Percentiles rank a stretch among this genome's conserved stretches.
Conservation (phyloP, 2,113 vertebrate genomes). For the Plotosus lineatus region DNA sequence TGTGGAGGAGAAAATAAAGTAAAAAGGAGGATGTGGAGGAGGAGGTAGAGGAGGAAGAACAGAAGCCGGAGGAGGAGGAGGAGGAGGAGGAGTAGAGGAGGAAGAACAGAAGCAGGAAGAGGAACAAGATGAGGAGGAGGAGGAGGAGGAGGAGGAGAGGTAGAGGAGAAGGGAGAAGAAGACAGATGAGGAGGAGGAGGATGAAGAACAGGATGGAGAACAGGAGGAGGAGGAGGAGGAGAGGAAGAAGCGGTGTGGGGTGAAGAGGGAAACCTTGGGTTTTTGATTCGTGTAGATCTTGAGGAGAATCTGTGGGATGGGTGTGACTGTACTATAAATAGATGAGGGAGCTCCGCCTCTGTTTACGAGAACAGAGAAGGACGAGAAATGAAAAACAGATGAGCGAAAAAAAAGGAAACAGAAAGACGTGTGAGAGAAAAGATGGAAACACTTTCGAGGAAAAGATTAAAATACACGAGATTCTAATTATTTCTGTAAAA, state of each 20-base stretch:
- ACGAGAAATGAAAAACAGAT: conserved; percentile 26
- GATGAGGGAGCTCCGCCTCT: neutral
- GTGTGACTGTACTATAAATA: neutral
- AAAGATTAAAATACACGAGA: neutral
- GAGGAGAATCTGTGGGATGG: conserved; percentile 16
- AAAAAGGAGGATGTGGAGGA: neutral
- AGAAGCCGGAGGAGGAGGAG: too few species aligned
- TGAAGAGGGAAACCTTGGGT: too few species aligned
- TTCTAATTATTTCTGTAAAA: too few species aligned
- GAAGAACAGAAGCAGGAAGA: too few species aligned
- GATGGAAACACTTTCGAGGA: neutral
- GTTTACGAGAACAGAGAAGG: neutral
- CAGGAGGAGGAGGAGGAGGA: too few species aligned
- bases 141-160: too few species aligned
- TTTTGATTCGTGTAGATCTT: neutral
- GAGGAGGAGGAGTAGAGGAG: too few species aligned
- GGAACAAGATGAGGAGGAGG: too few species aligned
- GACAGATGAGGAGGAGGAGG: too few species aligned
- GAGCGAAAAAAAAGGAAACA: neutral
- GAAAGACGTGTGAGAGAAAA: neutral
- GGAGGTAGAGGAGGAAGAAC: neutral
- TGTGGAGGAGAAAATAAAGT: neutral
- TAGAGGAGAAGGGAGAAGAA: too few species aligned
- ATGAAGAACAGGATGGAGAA: too few species aligned
- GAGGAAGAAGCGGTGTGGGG: neutral